Conservation (phyloP, 2,113 vertebrate genomes). For the Entosphenus tridentatus region DNA sequence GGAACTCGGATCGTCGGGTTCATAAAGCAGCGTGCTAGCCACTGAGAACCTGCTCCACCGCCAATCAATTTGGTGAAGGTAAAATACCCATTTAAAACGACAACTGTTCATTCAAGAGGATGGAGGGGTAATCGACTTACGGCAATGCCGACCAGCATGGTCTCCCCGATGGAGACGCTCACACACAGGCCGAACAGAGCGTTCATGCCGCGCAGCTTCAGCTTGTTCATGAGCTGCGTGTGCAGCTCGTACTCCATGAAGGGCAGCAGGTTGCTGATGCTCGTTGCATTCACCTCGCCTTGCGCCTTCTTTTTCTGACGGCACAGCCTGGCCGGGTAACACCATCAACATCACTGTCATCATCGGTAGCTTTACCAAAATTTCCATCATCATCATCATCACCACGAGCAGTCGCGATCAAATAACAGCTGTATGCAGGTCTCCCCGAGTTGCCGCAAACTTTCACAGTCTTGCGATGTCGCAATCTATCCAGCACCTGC, state of each 20-base stretch:
- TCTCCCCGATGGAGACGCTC: conserved; percentile 86
- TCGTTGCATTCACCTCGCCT: conserved; percentile 75
- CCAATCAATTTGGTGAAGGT: not conserved
- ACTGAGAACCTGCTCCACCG: not conserved
- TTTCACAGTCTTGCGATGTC: too few species aligned
- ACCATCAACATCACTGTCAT: too few species aligned
- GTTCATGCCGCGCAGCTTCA: conserved; percentile 87
- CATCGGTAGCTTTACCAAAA: too few species aligned
- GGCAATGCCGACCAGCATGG: conserved; percentile 77
- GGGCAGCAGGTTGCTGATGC: conserved; percentile 73
- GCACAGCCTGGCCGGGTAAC: conserved; percentile 34
- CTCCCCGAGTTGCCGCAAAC: too few species aligned
- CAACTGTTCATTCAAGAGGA: too few species aligned
- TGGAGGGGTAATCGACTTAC: conserved; percentile 27
- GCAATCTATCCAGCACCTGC: too few species aligned
- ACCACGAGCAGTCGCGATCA: too few species aligned
- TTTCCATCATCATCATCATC: too few species aligned
- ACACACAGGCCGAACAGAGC: conserved; percentile 73
- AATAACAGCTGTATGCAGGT: too few species aligned
- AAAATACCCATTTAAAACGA: not conserved
- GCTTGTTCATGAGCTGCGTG: conserved; percentile 92
- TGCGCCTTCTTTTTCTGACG: conserved; percentile 90
- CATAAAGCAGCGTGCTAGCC: too few species aligned
- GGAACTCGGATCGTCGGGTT: too few species aligned
- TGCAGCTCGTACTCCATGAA: conserved; percentile 98